These are phyloP conservation scores for Microtus richardsoni DNA, from an alignment of 2,113 vertebrate species.

Conservation along the genomic window DNA sequence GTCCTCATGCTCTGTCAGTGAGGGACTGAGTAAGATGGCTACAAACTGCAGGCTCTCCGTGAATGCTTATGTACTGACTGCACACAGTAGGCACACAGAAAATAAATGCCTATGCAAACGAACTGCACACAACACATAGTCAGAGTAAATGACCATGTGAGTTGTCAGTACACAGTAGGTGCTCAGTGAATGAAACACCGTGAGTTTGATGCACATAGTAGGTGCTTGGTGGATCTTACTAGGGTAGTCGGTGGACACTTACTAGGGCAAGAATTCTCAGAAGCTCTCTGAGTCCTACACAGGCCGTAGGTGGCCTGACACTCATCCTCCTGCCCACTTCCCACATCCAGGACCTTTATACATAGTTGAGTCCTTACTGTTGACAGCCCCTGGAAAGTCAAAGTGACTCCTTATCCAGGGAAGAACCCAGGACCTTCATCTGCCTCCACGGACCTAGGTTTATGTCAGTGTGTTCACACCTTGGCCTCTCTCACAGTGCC, in stretches of 20 bases:
- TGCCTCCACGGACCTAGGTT: neutral
- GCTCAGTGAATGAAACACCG: neutral
- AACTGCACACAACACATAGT: neutral
- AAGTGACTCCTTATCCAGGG: too few species aligned
- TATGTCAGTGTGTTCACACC: neutral
- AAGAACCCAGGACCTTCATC: too few species aligned
- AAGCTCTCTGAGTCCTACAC: neutral
- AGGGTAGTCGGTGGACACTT: too few species aligned
- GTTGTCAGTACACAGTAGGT: neutral
- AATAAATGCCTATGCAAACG: neutral
- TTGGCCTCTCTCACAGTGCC: neutral
- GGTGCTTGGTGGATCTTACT: neutral
- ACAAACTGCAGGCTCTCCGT: neutral
- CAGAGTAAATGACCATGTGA: too few species aligned
- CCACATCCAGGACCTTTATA: neutral
- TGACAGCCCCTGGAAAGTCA: neutral
- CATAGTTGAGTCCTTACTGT: neutral
- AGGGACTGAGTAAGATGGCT: neutral
- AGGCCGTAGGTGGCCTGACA: neutral
- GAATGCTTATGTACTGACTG: neutral
- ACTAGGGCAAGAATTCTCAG: neutral
- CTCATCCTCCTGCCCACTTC: too few species aligned
- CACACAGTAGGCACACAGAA: neutral
- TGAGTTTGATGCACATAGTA: neutral
- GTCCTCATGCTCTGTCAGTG: neutral